Percentiles rank a stretch among this genome's conserved stretches.
These are phyloP conservation scores for Meloidogyne chitwoodi DNA, from an alignment of 1,140 invertebrate genomes.

Conservation along the genomic window DNA sequence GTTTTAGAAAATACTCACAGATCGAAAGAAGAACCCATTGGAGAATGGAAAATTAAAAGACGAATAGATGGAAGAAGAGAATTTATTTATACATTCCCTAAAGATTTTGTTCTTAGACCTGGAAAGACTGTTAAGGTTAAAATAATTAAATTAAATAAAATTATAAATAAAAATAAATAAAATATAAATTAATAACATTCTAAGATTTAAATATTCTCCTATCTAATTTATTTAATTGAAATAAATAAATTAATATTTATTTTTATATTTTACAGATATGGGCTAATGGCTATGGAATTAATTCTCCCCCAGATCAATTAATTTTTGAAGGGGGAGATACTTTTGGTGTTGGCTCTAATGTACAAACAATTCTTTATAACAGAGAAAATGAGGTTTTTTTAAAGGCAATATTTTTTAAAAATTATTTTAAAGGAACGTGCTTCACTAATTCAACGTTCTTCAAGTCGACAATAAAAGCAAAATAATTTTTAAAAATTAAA, in stretches of 20 bases:
- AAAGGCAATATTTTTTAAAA: slow-evolving; percentile 5
- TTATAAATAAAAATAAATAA: no score
- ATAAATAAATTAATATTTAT: neutral
- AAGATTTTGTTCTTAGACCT: slow-evolving; percentile 52
- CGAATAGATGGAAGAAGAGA: slow-evolving; percentile 55
- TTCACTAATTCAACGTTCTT: slow-evolving; percentile 53
- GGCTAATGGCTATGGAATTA: slow-evolving; percentile 50
- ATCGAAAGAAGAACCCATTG: slow-evolving; percentile 52
- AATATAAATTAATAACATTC: no score
- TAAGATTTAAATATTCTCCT: no score
- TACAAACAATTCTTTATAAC: slow-evolving; percentile 58
- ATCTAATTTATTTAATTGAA: no score
- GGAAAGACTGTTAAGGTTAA: slow-evolving; percentile 54
- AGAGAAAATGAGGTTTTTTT: slow-evolving; percentile 47
- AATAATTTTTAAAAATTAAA: neutral
- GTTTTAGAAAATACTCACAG: slow-evolving; percentile 59
- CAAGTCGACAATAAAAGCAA: slow-evolving; percentile 6
- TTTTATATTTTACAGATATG: slow-evolving; percentile 43
- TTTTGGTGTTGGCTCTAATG: slow-evolving; percentile 56
- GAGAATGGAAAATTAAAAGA: slow-evolving; percentile 60
- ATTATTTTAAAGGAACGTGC: slow-evolving; percentile 48
- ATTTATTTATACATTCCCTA: slow-evolving; percentile 58
- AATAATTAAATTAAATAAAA: neutral
- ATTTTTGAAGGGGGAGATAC: slow-evolving; percentile 57
- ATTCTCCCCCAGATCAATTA: slow-evolving; percentile 54